These are phyloP conservation scores for Brienomyrus longianalis DNA, from an alignment of 2,113 vertebrate genomes.

Conservation along the genomic window DNA sequence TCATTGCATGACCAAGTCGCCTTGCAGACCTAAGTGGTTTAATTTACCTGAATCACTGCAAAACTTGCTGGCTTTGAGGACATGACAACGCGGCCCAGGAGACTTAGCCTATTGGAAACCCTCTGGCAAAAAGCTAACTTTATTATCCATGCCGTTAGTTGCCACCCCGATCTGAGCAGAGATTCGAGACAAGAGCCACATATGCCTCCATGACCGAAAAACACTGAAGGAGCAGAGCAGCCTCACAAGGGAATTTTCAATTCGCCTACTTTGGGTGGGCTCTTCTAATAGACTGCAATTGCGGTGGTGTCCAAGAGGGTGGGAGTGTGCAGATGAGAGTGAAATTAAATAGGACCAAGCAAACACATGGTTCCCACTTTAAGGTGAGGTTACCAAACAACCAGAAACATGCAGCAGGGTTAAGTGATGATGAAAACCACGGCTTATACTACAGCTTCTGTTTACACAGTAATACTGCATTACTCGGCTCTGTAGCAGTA, in stretches of 20 bases:
- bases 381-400: neutral
- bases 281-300: conserved; percentile 38
- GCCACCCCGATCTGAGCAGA: neutral
- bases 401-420: neutral
- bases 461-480: neutral
- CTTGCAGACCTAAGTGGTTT: neutral
- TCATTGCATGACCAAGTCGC: neutral
- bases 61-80: neutral
- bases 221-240: neutral
- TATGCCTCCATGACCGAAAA: neutral
- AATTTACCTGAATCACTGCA: neutral
- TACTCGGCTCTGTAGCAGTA: neutral
- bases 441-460: neutral
- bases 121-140: neutral
- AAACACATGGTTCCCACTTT: neutral
- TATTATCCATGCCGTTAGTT: neutral
- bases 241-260: conserved; percentile 19
- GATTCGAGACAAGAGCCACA: neutral
- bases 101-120: neutral
- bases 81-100: neutral
- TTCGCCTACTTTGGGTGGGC: conserved; percentile 28
- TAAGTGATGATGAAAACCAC: neutral
- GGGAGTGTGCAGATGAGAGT: neutral
- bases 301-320: neutral
- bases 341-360: neutral